Evolutionary conservation across 2,113 vertebrate species (phyloP).

Genomic region (Siphamia tubifer): DNA sequence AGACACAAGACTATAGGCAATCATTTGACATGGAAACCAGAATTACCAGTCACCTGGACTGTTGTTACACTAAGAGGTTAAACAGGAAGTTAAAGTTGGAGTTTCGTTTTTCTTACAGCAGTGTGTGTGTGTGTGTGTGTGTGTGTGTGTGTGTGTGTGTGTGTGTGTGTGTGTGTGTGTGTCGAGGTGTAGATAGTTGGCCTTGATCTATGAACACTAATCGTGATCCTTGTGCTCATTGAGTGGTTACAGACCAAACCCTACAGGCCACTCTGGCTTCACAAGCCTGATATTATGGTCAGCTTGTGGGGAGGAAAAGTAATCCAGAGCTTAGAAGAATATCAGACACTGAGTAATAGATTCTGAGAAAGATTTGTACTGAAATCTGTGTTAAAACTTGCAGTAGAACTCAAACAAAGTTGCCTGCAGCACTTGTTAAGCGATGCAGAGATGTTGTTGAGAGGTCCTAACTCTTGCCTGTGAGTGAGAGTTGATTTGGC

Average conservation of each 20-base stretch:
- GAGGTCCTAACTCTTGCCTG: conserved; percentile 53
- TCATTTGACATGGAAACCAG: not conserved
- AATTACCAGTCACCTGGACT: not conserved
- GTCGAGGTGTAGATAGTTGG: not conserved
- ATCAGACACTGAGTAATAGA: conserved; percentile 61
- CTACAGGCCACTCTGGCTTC: conserved; percentile 63
- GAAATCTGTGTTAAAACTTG: conserved; percentile 62
- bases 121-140: too few relatives aligned
- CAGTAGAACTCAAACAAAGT: conserved; percentile 25
- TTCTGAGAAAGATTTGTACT: conserved; percentile 16
- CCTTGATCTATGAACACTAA: conserved; percentile 55
- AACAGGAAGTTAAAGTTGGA: not conserved
- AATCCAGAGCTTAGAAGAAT: conserved; percentile 54
- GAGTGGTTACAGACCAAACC: conserved; percentile 67
- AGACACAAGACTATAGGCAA: not conserved
- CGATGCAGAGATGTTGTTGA: conserved; percentile 34
- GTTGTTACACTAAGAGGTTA: not conserved
- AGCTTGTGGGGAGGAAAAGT: conserved; percentile 65
- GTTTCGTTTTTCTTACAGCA: not conserved
- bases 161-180: too few relatives aligned
- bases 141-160: too few relatives aligned
- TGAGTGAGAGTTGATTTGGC: conserved; percentile 71
- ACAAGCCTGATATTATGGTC: conserved; percentile 76
- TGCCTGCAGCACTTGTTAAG: conserved; percentile 46
- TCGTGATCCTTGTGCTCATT: conserved; percentile 50